Conservation (phyloP, 2,797 vertebrate genomes). For the Acropternis orthonyx region DNA sequence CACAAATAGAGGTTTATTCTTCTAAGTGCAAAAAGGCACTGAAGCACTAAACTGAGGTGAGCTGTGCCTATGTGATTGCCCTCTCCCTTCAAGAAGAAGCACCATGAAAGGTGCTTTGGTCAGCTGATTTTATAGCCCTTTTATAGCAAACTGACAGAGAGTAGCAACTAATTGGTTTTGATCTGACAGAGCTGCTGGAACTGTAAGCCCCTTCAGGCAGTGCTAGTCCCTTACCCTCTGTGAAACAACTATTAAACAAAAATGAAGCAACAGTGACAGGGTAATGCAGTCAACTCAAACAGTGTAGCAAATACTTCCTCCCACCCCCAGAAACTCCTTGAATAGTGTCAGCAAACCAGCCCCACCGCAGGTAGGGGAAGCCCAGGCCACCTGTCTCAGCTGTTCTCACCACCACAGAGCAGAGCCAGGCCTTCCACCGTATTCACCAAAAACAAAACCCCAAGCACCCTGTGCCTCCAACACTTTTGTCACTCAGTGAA, state of each 20-base stretch:
- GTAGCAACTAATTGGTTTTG: not conserved
- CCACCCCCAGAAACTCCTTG: not conserved
- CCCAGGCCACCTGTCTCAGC: not conserved
- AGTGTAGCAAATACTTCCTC: not conserved
- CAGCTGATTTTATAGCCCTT: not conserved
- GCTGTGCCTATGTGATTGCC: not conserved
- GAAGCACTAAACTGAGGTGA: not conserved
- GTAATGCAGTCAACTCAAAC: not conserved
- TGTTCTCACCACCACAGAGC: not conserved
- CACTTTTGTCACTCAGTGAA: rapidly evolving
- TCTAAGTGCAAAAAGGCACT: not conserved
- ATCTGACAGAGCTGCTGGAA: not conserved
- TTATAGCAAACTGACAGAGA: not conserved
- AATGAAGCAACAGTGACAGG: not conserved
- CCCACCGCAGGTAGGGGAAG: not conserved
- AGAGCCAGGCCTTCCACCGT: not conserved
- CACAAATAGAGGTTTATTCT: not conserved
- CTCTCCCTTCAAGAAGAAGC: not conserved
- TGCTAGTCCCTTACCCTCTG: not conserved
- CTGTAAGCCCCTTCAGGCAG: not conserved
- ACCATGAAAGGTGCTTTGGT: too few relatives aligned
- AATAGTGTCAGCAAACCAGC: not conserved
- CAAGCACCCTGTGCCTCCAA: not conserved
- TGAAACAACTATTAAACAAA: not conserved
- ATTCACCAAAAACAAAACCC: rapidly evolving